Evolutionary conservation across 2,888 invertebrate genomes (phyloP).

Genomic region (Laothoe populi): DNA sequence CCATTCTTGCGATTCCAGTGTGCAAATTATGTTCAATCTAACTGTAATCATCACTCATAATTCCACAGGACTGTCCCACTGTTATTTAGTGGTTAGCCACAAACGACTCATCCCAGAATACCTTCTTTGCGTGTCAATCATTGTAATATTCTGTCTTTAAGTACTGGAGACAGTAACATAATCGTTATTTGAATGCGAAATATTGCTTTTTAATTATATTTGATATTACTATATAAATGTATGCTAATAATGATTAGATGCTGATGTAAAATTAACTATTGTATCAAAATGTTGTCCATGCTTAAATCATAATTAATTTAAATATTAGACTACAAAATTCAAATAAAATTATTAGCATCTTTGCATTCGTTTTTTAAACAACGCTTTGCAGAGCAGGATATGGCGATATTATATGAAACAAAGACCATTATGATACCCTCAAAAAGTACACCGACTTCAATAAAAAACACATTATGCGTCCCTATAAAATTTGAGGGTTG

Average conservation of each 20-base stretch:
- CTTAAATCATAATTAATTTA: no score
- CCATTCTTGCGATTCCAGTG: constrained; percentile 52
- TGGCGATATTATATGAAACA: neutral
- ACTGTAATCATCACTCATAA: constrained; percentile 45
- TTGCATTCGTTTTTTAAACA: neutral
- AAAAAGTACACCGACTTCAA: no score
- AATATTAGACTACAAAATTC: no score
- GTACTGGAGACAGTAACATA: constrained; percentile 37
- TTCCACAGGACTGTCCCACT: constrained; percentile 49
- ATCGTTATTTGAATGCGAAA: constrained; percentile 34
- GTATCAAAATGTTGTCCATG: no score
- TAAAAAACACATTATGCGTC: no score
- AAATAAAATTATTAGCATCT: neutral
- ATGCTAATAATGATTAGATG: no score
- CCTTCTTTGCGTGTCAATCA: constrained; percentile 60
- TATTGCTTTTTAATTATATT: neutral
- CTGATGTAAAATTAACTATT: no score
- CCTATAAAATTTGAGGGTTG: no score
- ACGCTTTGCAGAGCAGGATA: neutral
- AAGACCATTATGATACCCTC: no score
- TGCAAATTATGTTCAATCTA: constrained; percentile 46
- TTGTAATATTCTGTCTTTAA: constrained; percentile 44
- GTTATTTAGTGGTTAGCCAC: constrained; percentile 68
- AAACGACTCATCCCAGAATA: constrained; percentile 56
- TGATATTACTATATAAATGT: no score